Evolutionary conservation across 1,140 invertebrate species (phyloP).

Genomic region (Drosophila grimshawi): DNA sequence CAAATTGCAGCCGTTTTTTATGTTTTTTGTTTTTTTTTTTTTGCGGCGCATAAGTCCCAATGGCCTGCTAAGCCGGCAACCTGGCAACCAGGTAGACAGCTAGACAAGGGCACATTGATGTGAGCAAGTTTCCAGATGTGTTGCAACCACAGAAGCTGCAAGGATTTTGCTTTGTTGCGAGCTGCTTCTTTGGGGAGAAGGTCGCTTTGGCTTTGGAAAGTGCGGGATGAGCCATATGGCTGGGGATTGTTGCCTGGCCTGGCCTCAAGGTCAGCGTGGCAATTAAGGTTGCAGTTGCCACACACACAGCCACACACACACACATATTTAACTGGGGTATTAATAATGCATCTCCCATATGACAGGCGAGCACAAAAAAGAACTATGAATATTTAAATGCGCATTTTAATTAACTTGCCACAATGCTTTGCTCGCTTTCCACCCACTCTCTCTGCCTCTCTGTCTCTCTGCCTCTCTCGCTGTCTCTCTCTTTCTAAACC

Average conservation of each 20-base stretch:
- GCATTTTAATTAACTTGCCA: conserved; percentile 75
- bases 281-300: conserved; percentile 50
- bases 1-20: conserved; percentile 52
- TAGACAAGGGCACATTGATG: conserved; percentile 32
- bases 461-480: not conserved
- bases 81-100: conserved; percentile 5
- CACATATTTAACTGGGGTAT: conserved; percentile 23
- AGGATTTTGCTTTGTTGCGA: conserved; percentile 25
- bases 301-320: conserved; percentile 14
- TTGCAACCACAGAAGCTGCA: conserved; percentile 2
- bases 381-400: conserved; percentile 74
- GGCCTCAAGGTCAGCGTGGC: conserved; percentile 35
- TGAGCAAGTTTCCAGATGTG: conserved; percentile 30
- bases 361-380: conserved; percentile 57
- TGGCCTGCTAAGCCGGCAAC: conserved; percentile 27
- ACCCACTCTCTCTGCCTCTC: not conserved
- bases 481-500: not conserved
- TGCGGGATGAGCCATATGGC: conserved; percentile 8
- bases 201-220: conserved; percentile 10
- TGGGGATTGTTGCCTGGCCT: conserved; percentile 3
- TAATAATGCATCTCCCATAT: conserved; percentile 74
- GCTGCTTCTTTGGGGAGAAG: conserved; percentile 26
- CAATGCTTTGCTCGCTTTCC: conserved; percentile 17
- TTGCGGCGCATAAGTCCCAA: conserved; percentile 51
- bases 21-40: conserved; percentile 31